Percentiles rank a stretch among this genome's conserved stretches.
These are phyloP conservation scores for Aphelocoma coerulescens DNA, from an alignment of 2,113 vertebrate genomes.

Conservation along the genomic window DNA sequence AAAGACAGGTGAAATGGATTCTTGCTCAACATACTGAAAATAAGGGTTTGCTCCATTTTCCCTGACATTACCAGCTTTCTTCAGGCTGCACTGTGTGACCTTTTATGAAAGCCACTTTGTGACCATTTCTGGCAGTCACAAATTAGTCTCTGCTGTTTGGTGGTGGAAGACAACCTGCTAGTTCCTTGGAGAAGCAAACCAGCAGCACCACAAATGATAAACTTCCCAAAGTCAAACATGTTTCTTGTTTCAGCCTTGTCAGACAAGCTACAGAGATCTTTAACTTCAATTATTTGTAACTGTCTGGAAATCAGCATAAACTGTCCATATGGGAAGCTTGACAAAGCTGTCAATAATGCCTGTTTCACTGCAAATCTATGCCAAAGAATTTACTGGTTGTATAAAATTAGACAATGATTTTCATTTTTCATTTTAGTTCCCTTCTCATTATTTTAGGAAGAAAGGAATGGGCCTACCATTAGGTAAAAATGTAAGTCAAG, in stretches of 20 bases:
- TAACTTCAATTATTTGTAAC: slow-evolving; percentile 29
- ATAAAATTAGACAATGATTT: neutral
- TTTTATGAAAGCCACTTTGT: neutral
- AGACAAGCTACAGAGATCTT: neutral
- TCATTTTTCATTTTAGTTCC: neutral
- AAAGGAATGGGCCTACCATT: neutral
- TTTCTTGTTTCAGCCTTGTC: slow-evolving; percentile 7
- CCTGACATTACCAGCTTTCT: neutral
- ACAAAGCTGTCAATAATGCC: slow-evolving; percentile 27
- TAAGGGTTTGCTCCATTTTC: neutral
- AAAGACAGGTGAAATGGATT: neutral
- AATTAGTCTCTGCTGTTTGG: neutral
- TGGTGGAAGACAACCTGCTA: neutral
- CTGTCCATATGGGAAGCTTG: neutral
- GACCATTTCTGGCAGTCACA: neutral
- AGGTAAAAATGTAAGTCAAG: neutral
- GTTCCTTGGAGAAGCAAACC: neutral
- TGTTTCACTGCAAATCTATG: neutral
- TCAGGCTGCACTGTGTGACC: neutral
- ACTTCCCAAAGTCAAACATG: neutral
- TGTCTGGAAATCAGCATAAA: slow-evolving; percentile 3
- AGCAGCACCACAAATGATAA: neutral
- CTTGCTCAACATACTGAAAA: neutral
- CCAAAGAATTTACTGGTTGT: neutral
- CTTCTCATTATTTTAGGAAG: neutral